These are phyloP conservation scores for Brachirus orientalis DNA, from an alignment of 2,113 vertebrate genomes.

Conservation along the genomic window DNA sequence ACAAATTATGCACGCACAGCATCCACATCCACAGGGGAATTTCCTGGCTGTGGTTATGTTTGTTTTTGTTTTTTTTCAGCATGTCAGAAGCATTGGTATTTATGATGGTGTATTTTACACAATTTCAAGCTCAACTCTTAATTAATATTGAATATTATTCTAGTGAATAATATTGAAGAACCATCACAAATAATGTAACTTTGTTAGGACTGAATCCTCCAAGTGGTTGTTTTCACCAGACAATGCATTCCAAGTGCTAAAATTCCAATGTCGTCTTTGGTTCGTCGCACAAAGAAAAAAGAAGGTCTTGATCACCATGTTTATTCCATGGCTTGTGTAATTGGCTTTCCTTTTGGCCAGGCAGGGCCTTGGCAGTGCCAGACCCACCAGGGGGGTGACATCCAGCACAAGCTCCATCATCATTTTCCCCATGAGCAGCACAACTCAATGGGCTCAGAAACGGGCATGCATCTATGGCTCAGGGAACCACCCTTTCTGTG, in stretches of 20 bases:
- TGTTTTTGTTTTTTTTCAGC: constrained; percentile 12
- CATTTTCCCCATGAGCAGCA: constrained; percentile 63
- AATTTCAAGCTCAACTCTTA: neutral
- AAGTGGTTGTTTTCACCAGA: neutral
- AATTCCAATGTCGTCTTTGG: constrained; percentile 25
- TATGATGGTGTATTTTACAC: neutral
- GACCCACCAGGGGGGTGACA: constrained; percentile 66
- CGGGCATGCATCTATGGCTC: constrained; percentile 50
- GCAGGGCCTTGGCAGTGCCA: constrained; percentile 51
- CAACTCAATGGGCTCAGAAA: constrained; percentile 57
- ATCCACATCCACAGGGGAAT: constrained; percentile 18
- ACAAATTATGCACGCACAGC: constrained; percentile 17
- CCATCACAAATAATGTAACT: constrained; percentile 1
- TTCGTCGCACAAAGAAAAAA: constrained; percentile 49
- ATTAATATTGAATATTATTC: neutral
- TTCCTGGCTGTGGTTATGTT: constrained; percentile 17
- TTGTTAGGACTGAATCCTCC: neutral
- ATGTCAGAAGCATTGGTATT: neutral
- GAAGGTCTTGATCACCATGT: constrained; percentile 39
- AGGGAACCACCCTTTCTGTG: constrained; percentile 77
- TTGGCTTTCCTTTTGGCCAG: constrained; percentile 61
- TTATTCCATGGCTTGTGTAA: constrained; percentile 50
- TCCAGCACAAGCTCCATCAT: constrained; percentile 65
- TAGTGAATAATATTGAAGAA: neutral
- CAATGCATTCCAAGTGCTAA: constrained; percentile 16